Base-by-base conservation (phyloP, 1,140 invertebrate genomes). In the Drosophila ercepeae region DNA sequence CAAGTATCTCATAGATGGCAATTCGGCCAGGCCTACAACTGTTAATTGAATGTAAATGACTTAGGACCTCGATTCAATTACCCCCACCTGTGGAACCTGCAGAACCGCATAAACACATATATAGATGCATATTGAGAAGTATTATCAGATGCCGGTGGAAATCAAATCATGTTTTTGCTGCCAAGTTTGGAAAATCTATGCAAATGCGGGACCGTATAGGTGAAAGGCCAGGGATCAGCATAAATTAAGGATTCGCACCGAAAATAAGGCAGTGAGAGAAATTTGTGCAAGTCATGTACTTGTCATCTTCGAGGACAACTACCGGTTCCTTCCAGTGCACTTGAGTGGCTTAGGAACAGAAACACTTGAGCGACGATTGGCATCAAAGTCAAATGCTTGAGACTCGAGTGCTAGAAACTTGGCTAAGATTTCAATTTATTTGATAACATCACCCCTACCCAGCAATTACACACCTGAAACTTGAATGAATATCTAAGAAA, bases 31-130 rank as follows among this genome's bases (percentile, higher is more conserved):
- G 53, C 69, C 72, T 74, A 76, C 72, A 86, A 84, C 76, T 84
- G 79, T 81, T 84, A 84, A 84, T 84, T 84, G 79, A 84, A 86
- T 86, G 76, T 86, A 84, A 84, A 86, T 76, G 81, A 73, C 55
- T 76, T 54, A 52, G 58, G 57, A 69, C 75, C 54, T 54, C 68
- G 75, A 84, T 83, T 83, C 78, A 83, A 83, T 83, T 83, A 83
- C 71, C 79, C 52, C 73, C 44, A 84, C 74, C 78, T 82, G 78
- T 68, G 57, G 61, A 5, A 11, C 29, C 9, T 32, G 0, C 3
- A n/a, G 1, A 49, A 46, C 21, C 11, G 9, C 61, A 45, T 46
- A 69, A 69, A 55, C 50, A 67, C 13, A 42, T 34, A 36, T 57
- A 21, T 23, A 25, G 13, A 8, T 19, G 41, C 16, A 61, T 67